These are phyloP conservation scores for Actinemys pallida DNA, from an alignment of 2,113 vertebrate species.

Conservation along the genomic window DNA sequence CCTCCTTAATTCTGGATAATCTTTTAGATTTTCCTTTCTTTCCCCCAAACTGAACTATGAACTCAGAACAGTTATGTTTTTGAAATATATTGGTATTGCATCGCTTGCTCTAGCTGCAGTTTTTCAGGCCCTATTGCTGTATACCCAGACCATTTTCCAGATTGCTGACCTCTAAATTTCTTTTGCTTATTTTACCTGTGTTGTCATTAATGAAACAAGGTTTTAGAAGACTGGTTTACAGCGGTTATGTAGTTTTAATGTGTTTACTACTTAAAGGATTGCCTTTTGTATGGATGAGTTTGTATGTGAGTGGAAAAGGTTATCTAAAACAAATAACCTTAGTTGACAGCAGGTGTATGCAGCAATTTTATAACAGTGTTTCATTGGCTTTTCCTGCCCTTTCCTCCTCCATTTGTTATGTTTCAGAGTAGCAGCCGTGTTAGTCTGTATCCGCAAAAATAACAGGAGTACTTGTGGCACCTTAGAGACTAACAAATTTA, in stretches of 20 bases:
- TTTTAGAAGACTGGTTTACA: not conserved
- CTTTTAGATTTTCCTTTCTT: not conserved
- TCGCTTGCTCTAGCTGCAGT: not conserved
- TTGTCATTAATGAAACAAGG: not conserved
- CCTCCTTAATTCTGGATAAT: not conserved
- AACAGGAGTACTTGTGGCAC: too few species aligned
- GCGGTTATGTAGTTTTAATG: not conserved
- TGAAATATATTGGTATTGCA: not conserved
- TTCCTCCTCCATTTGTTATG: not conserved
- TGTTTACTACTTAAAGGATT: not conserved
- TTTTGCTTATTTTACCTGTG: not conserved
- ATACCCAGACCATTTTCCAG: not conserved
- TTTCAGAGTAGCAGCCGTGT: too few species aligned
- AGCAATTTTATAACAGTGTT: not conserved
- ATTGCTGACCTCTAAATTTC: not conserved
- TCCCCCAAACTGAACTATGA: not conserved
- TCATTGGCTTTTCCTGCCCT: not conserved
- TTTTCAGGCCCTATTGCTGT: not conserved
- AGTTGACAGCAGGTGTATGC: not conserved
- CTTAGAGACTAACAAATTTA: too few species aligned
- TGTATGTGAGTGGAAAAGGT: slow-evolving; percentile 8
- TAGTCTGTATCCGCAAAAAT: too few species aligned
- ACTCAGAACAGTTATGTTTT: not conserved
- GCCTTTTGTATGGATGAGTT: slow-evolving; percentile 14
- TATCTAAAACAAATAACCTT: not conserved